Evolutionary conservation across 2,888 invertebrate species (phyloP).

Genomic region (Tetrapedia diversipes): DNA sequence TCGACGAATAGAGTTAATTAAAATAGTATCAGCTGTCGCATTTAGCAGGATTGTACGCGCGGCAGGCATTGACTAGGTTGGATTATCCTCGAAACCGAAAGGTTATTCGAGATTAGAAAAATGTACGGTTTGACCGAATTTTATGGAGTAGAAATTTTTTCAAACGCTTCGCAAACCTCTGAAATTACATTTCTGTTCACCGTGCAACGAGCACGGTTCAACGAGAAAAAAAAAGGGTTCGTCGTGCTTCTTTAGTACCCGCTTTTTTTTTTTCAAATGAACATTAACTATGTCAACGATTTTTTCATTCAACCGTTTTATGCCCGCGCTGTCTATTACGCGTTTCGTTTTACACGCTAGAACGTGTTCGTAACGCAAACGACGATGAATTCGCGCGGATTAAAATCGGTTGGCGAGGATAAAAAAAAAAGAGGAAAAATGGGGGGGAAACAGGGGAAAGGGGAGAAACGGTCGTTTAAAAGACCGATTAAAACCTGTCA

Average conservation of each 20-base stretch:
- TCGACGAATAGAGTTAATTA: neutral
- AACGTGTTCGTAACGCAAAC: neutral
- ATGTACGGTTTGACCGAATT: too few species aligned
- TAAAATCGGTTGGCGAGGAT: neutral
- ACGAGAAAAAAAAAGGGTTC: too few species aligned
- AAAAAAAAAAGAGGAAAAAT: neutral
- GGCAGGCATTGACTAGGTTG: too few species aligned
- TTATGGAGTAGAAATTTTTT: too few species aligned
- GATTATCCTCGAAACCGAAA: too few species aligned
- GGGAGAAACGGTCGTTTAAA: constrained; percentile 4
- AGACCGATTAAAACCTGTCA: constrained; percentile 21
- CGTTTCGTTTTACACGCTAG: constrained; percentile 6
- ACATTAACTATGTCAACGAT: neutral
- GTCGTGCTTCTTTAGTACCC: neutral
- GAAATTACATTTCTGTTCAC: too few species aligned
- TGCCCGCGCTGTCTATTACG: neutral
- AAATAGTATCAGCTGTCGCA: too few species aligned
- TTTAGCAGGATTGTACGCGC: too few species aligned
- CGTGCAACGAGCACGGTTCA: too few species aligned
- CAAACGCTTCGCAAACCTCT: too few species aligned
- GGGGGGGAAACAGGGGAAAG: neutral
- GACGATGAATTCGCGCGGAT: constrained; percentile 14
- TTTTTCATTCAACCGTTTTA: neutral
- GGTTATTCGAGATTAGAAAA: too few species aligned
- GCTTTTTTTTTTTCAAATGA: neutral